A percentile compares a stretch with the other conserved stretches of the same genome.
phyloP scores from a whole-genome alignment of 2,113 vertebrate genomes.

The Verasper variegatus region DNA sequence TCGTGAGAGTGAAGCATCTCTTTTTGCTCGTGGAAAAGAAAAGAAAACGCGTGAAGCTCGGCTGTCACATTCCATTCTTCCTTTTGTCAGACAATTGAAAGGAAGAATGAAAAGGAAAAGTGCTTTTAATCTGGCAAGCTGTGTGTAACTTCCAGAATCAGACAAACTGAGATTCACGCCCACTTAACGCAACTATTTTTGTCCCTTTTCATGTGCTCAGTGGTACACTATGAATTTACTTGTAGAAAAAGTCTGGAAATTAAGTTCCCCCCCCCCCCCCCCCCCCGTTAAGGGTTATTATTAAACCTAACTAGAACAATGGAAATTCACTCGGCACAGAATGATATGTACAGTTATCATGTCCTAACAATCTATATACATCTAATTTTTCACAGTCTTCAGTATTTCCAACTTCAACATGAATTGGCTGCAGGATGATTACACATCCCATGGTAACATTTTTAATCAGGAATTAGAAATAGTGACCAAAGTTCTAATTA shows the following conservation, averaged over 20 bases:
- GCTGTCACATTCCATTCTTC: slow-evolving; percentile 5
- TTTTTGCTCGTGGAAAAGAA: neutral
- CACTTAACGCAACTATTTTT: slow-evolving; percentile 2
- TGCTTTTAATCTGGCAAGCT: slow-evolving; percentile 8
- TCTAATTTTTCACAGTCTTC: neutral
- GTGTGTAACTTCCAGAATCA: neutral
- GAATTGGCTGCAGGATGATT: neutral
- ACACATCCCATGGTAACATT: neutral
- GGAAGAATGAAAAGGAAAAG: slow-evolving; percentile 2
- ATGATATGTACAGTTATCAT: no score
- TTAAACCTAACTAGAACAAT: no score
- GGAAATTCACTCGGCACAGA: neutral
- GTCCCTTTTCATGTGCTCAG: neutral
- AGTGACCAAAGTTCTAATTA: neutral
- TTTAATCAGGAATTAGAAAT: neutral
- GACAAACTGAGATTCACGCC: neutral
- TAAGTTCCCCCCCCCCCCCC: no score
- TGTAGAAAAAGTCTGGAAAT: no score
- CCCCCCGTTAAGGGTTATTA: no score
- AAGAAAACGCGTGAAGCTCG: neutral
- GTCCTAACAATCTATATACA: neutral
- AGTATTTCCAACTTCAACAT: neutral
- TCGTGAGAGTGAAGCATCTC: neutral
- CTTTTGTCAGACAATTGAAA: neutral
- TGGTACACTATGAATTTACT: neutral